Evolutionary conservation across 2,888 invertebrate species (phyloP).

Genomic region (Agapetus fuscipes): DNA sequence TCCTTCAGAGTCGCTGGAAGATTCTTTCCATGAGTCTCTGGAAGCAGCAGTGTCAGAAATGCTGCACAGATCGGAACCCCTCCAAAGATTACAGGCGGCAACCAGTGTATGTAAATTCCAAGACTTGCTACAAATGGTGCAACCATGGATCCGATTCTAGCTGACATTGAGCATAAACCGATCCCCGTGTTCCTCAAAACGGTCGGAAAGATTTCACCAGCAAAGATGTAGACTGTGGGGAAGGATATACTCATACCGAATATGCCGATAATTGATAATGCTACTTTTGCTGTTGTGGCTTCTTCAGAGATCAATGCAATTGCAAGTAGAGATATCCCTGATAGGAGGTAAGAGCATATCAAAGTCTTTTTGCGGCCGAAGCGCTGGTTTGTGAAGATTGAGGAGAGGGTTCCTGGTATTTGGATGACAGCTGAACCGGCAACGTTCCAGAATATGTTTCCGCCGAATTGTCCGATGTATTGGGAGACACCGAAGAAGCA

Average conservation of each 20-base stretch:
- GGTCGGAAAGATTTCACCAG: conserved; percentile 69
- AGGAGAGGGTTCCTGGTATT: conserved; percentile 35
- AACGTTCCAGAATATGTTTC: conserved; percentile 62
- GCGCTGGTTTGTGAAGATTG: conserved; percentile 43
- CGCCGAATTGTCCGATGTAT: conserved; percentile 55
- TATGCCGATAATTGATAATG: conserved; percentile 53
- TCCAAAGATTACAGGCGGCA: conserved; percentile 55
- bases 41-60: conserved; percentile 45
- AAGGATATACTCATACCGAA: conserved; percentile 63
- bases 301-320: conserved; percentile 31
- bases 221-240: conserved; percentile 64
- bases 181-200: conserved; percentile 65
- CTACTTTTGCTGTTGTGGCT: conserved; percentile 33
- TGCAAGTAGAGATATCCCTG: conserved; percentile 42
- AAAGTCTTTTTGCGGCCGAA: conserved; percentile 48
- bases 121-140: conserved; percentile 60
- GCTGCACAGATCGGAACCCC: conserved; percentile 48
- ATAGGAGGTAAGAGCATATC: conserved; percentile 39
- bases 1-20: conserved; percentile 13
- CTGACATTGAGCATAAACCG: conserved; percentile 64
- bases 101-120: conserved; percentile 31
- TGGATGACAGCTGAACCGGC: conserved; percentile 53
- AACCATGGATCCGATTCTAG: conserved; percentile 61
- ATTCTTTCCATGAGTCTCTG: conserved; percentile 30
- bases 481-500: conserved; percentile 67